Base-by-base conservation (phyloP, 2,113 vertebrate genomes). In the Junco hyemalis region DNA sequence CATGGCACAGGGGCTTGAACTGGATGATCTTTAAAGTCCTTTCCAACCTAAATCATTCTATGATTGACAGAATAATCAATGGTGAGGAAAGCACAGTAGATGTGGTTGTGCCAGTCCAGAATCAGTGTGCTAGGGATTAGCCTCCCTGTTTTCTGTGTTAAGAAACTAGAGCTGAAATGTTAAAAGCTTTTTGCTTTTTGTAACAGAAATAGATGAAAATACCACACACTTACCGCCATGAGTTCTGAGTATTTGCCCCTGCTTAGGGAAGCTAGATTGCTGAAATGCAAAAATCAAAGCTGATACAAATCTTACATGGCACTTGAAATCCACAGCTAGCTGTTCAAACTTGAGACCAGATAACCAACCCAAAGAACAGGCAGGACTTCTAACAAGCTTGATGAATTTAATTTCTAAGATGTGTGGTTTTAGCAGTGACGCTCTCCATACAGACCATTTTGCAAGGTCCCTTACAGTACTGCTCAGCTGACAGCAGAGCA, bases 221-320 rank as follows among this genome's bases (percentile, higher is more conserved):
- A 79, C 28, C n/a, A 59, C 3, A 86, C 42, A 26, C 45, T 86
- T 50, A 69, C 12, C 6, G 8, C n/a, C 25, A 54, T 16, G n/a
- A 87, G 15, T 24, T 78, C 9, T 71, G 45, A 69, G 16, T 33
- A 82, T 65, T 24, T 88, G 54, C 23, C 16, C 31, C 57, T 88
- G 31, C 40, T 86, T 56, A 56, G 35, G 22, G 40, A 91, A 89
- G 29, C 9, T 23, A 71, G 38, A 68, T 25, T 33, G 53, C 40
- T 74, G 48, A 78, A 87, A 86, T 57, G 53, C 26, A 78, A 84
- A 93, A 86, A 44, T n/a, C 31, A 53, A 44, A 80, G 38, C 33
- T 0, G 0, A 68, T 15, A 38, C 4, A 15, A 45, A 79, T 69
- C 16, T 77, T 57, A 54, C 8, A 59, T 2, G 19, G 47, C 38